These are phyloP conservation scores for Solenopsis invicta DNA, from an alignment of 1,140 invertebrate genomes.

Conservation along the genomic window DNA sequence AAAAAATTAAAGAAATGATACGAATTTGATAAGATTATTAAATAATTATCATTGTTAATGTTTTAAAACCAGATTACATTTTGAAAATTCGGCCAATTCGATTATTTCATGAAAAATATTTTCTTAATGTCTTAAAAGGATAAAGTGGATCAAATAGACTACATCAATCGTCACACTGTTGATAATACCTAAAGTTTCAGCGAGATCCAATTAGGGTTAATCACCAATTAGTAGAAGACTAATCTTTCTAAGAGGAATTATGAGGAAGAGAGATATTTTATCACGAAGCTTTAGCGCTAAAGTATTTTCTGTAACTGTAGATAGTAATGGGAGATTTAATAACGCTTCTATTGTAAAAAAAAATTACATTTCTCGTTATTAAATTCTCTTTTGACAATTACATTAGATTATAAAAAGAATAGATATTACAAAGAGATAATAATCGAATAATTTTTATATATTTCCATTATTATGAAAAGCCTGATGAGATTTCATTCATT, in stretches of 20 bases:
- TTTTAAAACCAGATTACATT: slow-evolving; percentile 13
- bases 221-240: slow-evolving; percentile 37
- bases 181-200: slow-evolving; percentile 36
- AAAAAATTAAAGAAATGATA: background rate
- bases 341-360: slow-evolving; percentile 8
- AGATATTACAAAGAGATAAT: background rate
- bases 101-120: slow-evolving; percentile 52
- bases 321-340: slow-evolving; percentile 5
- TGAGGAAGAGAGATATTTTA: slow-evolving; percentile 3
- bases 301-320: background rate
- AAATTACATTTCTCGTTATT: slow-evolving; percentile 21
- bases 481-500: background rate
- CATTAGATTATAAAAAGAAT: background rate
- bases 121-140: slow-evolving; percentile 24
- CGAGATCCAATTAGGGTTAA: slow-evolving; percentile 45
- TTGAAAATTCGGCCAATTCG: background rate
- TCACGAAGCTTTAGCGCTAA: background rate
- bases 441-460: background rate
- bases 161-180: slow-evolving; percentile 21
- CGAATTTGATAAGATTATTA: background rate
- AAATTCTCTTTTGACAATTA: slow-evolving; percentile 13
- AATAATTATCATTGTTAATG: background rate
- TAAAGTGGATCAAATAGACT: slow-evolving; percentile 40
- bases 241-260: background rate
- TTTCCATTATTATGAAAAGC: background rate